Evolutionary conservation across 2,113 vertebrate species (phyloP).

Genomic region (Paracanthobrama guichenoti): DNA sequence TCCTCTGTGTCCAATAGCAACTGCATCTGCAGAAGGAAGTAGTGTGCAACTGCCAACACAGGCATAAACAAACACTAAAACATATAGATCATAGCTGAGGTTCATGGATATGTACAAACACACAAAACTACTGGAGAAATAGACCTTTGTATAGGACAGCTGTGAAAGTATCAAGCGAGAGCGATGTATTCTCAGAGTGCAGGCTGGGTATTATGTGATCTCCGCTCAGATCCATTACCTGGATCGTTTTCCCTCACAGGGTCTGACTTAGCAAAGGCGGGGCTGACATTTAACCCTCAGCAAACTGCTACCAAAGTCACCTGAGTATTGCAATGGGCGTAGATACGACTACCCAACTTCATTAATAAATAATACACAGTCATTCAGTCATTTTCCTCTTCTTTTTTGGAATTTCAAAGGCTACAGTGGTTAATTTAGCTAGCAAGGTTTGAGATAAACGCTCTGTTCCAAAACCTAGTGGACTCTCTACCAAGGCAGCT

Average conservation of each 20-base stretch:
- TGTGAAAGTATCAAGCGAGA: conserved; percentile 65
- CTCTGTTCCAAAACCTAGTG: background rate
- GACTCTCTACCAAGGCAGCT: background rate
- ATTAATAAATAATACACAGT: conserved; percentile 11
- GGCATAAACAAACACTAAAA: conserved; percentile 30
- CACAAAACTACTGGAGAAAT: conserved; percentile 16
- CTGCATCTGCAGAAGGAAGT: conserved; percentile 67
- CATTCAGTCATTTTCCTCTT: background rate
- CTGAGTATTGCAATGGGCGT: conserved; percentile 35
- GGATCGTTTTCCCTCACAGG: conserved; percentile 61
- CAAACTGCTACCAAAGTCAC: conserved; percentile 35
- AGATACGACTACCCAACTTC: conserved; percentile 22
- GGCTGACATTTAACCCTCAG: conserved; percentile 61
- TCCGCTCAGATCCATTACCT: conserved; percentile 66
- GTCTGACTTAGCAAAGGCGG: conserved; percentile 39
- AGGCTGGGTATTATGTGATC: conserved; percentile 60
- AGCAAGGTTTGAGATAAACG: background rate
- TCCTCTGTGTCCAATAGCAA: conserved; percentile 82
- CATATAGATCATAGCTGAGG: conserved; percentile 4
- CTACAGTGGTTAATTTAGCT: background rate
- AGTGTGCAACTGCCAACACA: conserved; percentile 62
- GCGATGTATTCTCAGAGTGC: conserved; percentile 63
- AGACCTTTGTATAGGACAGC: conserved; percentile 54
- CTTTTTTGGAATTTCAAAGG: background rate
- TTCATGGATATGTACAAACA: conserved; percentile 20